Evolutionary conservation across 2,888 invertebrate genomes (phyloP).

Genomic region (Spisula subtruncata): DNA sequence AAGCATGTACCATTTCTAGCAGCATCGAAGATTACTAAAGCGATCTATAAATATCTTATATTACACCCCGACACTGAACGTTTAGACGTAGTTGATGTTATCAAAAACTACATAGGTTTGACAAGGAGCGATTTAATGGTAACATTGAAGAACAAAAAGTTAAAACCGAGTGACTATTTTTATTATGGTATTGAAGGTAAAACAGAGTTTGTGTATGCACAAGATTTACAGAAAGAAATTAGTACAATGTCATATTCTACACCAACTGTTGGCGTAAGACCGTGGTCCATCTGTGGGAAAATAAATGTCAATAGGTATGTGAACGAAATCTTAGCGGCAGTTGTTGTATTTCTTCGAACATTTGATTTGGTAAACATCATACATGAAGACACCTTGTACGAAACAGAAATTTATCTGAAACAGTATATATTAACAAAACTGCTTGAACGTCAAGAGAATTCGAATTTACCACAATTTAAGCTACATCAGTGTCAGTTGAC

Average conservation of each 20-base stretch:
- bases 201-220: not conserved
- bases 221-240: not conserved
- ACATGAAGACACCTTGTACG: not conserved
- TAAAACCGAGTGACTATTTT: conserved; percentile 28
- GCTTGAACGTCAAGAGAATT: conserved; percentile 1
- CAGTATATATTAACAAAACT: not conserved
- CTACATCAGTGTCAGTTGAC: conserved; percentile 32
- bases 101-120: not conserved
- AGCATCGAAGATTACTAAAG: conserved; percentile 22
- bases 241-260: not conserved
- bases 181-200: not conserved
- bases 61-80: not conserved
- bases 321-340: conserved; percentile 6
- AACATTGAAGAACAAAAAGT: not conserved
- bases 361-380: conserved; percentile 13
- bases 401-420: conserved; percentile 5
- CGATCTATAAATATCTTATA: conserved; percentile 1
- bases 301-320: conserved; percentile 7
- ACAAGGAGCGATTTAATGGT: conserved; percentile 5
- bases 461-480: conserved; percentile 8
- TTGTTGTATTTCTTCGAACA: conserved; percentile 1
- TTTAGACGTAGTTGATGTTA: not conserved
- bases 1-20: not conserved
- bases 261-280: conserved; percentile 20
- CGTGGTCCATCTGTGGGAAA: not conserved